Evolutionary conservation across 2,888 invertebrate genomes (phyloP).

Genomic region (Protodeltote pygarga): DNA sequence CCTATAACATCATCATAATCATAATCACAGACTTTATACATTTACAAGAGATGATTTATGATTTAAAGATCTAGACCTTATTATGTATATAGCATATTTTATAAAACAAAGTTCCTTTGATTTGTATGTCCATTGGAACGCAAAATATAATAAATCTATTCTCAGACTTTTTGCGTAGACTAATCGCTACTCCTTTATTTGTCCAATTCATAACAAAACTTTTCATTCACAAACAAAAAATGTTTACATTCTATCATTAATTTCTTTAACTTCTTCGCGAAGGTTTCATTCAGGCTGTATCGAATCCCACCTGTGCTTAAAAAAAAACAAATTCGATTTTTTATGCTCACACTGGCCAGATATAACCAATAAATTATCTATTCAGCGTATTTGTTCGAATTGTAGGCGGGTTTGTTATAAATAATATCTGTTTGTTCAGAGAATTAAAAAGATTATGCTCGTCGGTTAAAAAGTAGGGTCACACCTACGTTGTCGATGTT

Average conservation of each 20-base stretch:
- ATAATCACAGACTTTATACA: too few relatives aligned
- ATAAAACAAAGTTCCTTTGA: too few relatives aligned
- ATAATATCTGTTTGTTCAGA: slow-evolving; percentile 58
- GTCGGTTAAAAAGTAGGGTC: slow-evolving; percentile 50
- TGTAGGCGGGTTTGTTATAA: slow-evolving; percentile 78
- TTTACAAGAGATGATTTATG: too few relatives aligned
- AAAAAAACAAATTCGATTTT: slow-evolving; percentile 50
- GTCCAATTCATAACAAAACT: slow-evolving; percentile 24
- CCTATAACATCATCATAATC: too few relatives aligned
- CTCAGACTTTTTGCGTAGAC: slow-evolving; percentile 13
- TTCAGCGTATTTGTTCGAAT: slow-evolving; percentile 78
- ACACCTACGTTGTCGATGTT: slow-evolving; percentile 50
- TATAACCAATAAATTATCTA: slow-evolving; percentile 77
- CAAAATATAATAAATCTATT: slow-evolving; percentile 14
- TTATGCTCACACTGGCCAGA: slow-evolving; percentile 56
- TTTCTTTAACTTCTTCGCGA: slow-evolving; percentile 52
- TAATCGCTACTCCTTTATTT: slow-evolving; percentile 29
- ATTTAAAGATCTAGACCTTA: too few relatives aligned
- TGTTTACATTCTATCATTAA: slow-evolving; percentile 79
- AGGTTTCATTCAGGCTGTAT: slow-evolving; percentile 45
- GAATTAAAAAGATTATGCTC: slow-evolving; percentile 55
- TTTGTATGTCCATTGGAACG: too few relatives aligned
- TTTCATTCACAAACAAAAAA: slow-evolving; percentile 67
- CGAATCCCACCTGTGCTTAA: slow-evolving; percentile 47
- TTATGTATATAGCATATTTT: too few relatives aligned